A percentile compares a stretch with the other conserved stretches of the same genome.
phyloP scores from a whole-genome alignment of 2,113 vertebrate genomes.

The Arizona elegans region DNA sequence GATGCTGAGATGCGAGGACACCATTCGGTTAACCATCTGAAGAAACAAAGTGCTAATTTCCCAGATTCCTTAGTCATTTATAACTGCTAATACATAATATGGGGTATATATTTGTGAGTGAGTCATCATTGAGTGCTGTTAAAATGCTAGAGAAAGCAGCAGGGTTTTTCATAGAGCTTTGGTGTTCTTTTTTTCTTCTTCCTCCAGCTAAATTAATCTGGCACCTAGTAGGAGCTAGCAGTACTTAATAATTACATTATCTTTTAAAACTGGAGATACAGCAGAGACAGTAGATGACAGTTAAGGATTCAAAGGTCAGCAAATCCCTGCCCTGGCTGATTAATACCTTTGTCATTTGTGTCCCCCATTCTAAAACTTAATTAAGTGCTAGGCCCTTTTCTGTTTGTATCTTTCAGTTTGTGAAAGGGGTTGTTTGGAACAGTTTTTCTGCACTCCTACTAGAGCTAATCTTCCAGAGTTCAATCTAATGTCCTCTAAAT shows the following conservation, averaged over 20 bases:
- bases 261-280: constrained; percentile 20
- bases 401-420: not conserved
- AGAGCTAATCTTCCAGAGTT: not conserved
- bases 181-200: not conserved
- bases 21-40: not conserved
- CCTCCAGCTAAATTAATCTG: constrained; percentile 27
- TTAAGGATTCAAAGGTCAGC: constrained; percentile 7
- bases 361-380: constrained; percentile 5
- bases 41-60: constrained; percentile 38
- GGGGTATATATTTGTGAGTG: constrained; percentile 17
- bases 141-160: not conserved
- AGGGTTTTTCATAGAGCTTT: constrained; percentile 28
- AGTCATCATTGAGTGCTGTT: constrained; percentile 27
- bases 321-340: not conserved
- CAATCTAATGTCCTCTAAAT: not conserved
- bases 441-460: not conserved
- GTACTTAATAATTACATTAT: constrained; percentile 26
- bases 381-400: not conserved
- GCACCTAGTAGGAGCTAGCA: constrained; percentile 14
- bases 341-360: not conserved
- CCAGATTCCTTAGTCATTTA: constrained; percentile 42
- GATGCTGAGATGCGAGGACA: constrained; percentile 16
- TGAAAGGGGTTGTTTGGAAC: not conserved
- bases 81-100: constrained; percentile 26
- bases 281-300: not conserved